Conservation (phyloP, 1,140 invertebrate genomes). For the Drosophila biarmipes region DNA sequence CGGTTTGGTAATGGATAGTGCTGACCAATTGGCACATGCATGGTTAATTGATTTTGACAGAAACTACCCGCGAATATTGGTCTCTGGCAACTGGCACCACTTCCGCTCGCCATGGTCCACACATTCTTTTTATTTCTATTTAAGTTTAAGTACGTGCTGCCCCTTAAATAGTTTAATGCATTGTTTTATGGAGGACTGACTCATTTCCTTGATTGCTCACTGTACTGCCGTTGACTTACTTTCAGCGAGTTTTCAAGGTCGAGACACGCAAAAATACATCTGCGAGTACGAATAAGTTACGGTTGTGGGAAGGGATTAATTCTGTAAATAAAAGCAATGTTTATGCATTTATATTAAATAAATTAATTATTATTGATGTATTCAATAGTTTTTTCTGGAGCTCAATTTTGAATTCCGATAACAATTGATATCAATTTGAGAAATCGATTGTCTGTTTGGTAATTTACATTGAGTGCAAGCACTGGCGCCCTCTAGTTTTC, state of each 20-base stretch:
- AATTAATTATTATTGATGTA: too few relatives aligned
- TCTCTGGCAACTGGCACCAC: neutral
- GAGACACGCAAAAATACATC: neutral
- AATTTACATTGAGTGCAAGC: neutral
- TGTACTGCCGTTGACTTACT: neutral
- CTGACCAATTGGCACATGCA: conserved; percentile 31
- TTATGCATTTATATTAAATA: too few relatives aligned
- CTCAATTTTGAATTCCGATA: neutral
- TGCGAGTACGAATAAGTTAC: too few relatives aligned
- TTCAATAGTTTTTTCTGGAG: neutral
- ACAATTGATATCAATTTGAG: neutral
- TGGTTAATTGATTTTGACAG: conserved; percentile 21
- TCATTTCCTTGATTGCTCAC: neutral
- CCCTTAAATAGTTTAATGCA: conserved; percentile 9
- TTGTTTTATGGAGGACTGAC: neutral
- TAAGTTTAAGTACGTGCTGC: conserved; percentile 7
- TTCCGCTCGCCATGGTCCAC: neutral
- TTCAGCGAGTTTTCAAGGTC: neutral
- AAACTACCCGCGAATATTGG: neutral
- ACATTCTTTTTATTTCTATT: neutral
- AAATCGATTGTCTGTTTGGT: neutral
- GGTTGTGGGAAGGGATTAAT: too few relatives aligned
- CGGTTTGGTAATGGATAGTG: conserved; percentile 44
- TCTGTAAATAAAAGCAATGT: too few relatives aligned
- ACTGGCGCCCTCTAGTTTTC: neutral